A percentile compares a stretch with the other conserved stretches of the same genome.
phyloP scores from a whole-genome alignment of 2,797 vertebrate species.

The Peromyscus melanophrys region DNA sequence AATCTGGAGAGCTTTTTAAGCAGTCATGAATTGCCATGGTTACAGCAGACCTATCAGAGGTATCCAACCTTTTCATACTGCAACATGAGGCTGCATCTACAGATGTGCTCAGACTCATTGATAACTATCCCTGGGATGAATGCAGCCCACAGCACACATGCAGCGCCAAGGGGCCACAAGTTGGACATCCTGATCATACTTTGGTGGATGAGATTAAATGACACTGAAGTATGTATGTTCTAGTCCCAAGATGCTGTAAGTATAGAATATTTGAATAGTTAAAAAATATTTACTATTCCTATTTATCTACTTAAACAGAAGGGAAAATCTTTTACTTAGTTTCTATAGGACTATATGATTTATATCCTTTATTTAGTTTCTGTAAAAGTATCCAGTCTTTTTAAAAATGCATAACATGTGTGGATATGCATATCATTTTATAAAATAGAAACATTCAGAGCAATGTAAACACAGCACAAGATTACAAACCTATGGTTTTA shows the following conservation, averaged over 20 bases:
- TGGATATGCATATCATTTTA: conserved; percentile 53
- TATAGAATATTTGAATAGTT: neutral
- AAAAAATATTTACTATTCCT: conserved; percentile 22
- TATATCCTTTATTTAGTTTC: conserved; percentile 53
- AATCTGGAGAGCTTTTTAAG: neutral
- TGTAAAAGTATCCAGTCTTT: conserved; percentile 17
- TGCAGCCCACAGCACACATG: neutral
- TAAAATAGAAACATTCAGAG: conserved; percentile 54
- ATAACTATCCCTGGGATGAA: neutral
- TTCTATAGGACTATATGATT: neutral
- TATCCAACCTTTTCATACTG: neutral
- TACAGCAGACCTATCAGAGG: neutral
- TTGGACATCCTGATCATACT: neutral
- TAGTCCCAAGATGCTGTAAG: neutral
- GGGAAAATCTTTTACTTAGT: conserved; percentile 46
- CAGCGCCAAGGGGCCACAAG: neutral
- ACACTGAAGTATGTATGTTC: neutral
- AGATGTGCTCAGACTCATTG: neutral
- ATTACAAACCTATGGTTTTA: conserved; percentile 43
- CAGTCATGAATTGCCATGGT: neutral
- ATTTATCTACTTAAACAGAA: conserved; percentile 25
- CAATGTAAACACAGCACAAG: neutral
- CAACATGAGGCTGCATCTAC: neutral
- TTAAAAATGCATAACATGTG: neutral
- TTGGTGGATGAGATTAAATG: neutral